These are phyloP conservation scores for Acrobasis consociella DNA, from an alignment of 2,888 invertebrate genomes.

Conservation along the genomic window DNA sequence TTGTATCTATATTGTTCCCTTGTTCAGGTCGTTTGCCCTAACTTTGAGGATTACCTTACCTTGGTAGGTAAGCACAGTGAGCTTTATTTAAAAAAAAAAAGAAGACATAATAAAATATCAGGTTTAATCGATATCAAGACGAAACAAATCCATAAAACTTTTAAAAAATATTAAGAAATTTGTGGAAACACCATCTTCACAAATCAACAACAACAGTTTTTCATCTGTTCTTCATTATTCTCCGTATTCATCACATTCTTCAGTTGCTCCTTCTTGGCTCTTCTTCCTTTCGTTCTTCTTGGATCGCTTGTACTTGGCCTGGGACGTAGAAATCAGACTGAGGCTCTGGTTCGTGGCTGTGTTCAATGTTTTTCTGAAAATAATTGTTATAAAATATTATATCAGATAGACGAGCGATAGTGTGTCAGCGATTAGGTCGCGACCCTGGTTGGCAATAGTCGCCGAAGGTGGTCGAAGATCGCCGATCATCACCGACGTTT, in stretches of 20 bases:
- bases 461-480: no score
- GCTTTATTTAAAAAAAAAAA: no score
- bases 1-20: not conserved
- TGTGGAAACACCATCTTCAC: not conserved
- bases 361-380: slow-evolving; percentile 13
- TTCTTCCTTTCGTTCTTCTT: not conserved
- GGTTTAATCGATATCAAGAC: slow-evolving; percentile 7
- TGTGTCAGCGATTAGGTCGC: no score
- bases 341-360: slow-evolving; percentile 26
- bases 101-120: not conserved
- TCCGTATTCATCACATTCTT: not conserved
- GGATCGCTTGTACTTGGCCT: slow-evolving; percentile 32
- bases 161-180: slow-evolving; percentile 6
- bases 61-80: no score
- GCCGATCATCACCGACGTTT: no score
- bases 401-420: no score
- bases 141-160: not conserved
- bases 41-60: no score
- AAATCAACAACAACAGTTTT: slow-evolving; percentile 4
- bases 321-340: slow-evolving; percentile 60
- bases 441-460: no score
- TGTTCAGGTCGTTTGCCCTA: no score
- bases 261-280: not conserved
- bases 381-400: no score
- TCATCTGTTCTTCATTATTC: not conserved